Conservation (phyloP, 2,888 invertebrate genomes). For the Clostera curtula region DNA sequence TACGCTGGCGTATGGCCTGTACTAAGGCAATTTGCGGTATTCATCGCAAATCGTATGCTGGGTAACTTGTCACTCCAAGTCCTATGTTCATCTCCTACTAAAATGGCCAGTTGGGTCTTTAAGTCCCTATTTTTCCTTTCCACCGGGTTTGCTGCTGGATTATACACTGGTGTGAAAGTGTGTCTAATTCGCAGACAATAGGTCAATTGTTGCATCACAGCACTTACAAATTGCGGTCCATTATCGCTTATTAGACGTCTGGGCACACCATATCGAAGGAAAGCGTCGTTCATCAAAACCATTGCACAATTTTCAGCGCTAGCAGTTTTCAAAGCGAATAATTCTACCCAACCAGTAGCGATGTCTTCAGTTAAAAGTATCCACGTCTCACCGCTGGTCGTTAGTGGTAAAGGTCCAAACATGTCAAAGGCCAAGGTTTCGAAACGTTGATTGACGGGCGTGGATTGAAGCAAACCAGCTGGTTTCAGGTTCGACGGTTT, state of each 20-base stretch:
- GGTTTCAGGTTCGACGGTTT: constrained; percentile 5
- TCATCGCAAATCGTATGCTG: not conserved
- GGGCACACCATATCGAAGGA: not conserved
- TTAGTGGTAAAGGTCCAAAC: too few relatives aligned
- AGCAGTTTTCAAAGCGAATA: not conserved
- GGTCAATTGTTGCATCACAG: not conserved
- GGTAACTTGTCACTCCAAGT: not conserved
- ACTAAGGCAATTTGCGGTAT: too few relatives aligned
- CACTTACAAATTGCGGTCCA: constrained; percentile 1
- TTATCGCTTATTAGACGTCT: not conserved
- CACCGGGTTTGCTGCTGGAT: constrained; percentile 1
- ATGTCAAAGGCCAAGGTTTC: too few relatives aligned
- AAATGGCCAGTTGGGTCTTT: not conserved
- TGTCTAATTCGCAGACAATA: not conserved
- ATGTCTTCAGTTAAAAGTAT: not conserved
- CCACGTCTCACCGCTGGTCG: too few relatives aligned
- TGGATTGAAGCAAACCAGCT: constrained; percentile 6
- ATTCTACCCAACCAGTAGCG: constrained; percentile 1
- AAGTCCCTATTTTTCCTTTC: constrained; percentile 1
- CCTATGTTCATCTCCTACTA: not conserved
- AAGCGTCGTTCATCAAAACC: not conserved
- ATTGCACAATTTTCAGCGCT: not conserved
- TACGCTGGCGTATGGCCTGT: too few relatives aligned
- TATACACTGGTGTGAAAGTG: not conserved
- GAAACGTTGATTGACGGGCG: constrained; percentile 2